phyloP scores from a whole-genome alignment of 92 coral and sea anemone species.

The Phenganax stokvisi region DNA sequence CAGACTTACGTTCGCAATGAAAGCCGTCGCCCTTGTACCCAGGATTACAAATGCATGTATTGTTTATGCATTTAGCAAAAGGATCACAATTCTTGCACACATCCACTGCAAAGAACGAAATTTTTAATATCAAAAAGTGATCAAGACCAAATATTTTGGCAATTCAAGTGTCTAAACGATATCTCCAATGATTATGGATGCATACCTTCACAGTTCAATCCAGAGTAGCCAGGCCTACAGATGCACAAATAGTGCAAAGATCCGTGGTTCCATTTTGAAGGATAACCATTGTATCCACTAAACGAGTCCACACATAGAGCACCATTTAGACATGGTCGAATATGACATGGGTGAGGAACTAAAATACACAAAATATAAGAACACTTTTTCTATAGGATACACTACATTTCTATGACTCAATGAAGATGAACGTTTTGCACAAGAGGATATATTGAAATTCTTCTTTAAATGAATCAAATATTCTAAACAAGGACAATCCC shows the following conservation, averaged over 20 bases:
- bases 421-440: background rate
- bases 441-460: background rate
- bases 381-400: background rate
- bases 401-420: background rate
- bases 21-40: conserved; percentile 91
- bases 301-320: conserved; percentile 80
- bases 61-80: conserved; percentile 69
- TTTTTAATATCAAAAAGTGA: background rate
- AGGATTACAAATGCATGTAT: conserved; percentile 79
- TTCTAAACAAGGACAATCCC: too few relatives aligned
- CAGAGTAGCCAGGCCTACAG: conserved; percentile 74
- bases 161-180: background rate
- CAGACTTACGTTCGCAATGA: conserved; percentile 64
- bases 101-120: conserved; percentile 53
- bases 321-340: conserved; percentile 75
- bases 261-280: conserved; percentile 73
- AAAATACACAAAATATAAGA: background rate
- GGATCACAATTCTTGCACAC: conserved; percentile 75
- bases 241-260: conserved; percentile 81
- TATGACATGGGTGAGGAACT: conserved; percentile 90
- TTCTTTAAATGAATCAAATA: too few relatives aligned
- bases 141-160: background rate
- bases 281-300: conserved; percentile 84
- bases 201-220: conserved; percentile 87
- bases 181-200: background rate